Conservation (phyloP, 2,888 invertebrate genomes). For the Melitaea athalia region DNA sequence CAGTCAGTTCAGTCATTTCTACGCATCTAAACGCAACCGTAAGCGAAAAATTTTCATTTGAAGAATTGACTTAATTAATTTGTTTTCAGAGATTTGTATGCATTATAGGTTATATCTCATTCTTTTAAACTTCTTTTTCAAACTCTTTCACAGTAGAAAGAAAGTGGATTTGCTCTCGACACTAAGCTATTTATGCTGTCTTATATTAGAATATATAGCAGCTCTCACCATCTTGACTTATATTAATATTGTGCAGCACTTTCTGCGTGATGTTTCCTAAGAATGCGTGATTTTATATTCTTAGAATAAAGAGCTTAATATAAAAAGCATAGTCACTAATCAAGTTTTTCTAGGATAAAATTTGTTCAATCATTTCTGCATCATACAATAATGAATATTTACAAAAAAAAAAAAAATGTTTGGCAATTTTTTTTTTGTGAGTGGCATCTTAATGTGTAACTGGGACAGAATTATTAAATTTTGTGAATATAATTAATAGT, state of each 20-base stretch:
- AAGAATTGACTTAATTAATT: slow-evolving; percentile 26
- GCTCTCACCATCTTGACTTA: neutral
- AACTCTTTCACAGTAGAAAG: neutral
- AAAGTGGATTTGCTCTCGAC: neutral
- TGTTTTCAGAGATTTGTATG: slow-evolving; percentile 3
- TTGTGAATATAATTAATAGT: no score
- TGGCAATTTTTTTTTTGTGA: no score
- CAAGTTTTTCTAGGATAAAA: no score
- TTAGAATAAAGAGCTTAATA: neutral
- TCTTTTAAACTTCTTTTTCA: no score
- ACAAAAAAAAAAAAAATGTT: no score
- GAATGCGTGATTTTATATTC: neutral
- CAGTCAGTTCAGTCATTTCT: slow-evolving; percentile 58
- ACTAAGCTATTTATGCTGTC: neutral
- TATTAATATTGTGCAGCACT: neutral
- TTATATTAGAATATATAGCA: neutral
- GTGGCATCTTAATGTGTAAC: no score
- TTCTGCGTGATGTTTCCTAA: neutral
- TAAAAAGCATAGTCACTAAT: neutral
- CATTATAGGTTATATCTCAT: slow-evolving; percentile 12
- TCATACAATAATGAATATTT: no score
- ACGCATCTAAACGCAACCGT: slow-evolving; percentile 62
- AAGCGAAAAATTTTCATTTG: slow-evolving; percentile 47
- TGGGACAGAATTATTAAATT: no score
- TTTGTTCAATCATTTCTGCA: no score